Base-by-base conservation (phyloP, 2,888 invertebrate genomes). In the Cantharis rufa region DNA sequence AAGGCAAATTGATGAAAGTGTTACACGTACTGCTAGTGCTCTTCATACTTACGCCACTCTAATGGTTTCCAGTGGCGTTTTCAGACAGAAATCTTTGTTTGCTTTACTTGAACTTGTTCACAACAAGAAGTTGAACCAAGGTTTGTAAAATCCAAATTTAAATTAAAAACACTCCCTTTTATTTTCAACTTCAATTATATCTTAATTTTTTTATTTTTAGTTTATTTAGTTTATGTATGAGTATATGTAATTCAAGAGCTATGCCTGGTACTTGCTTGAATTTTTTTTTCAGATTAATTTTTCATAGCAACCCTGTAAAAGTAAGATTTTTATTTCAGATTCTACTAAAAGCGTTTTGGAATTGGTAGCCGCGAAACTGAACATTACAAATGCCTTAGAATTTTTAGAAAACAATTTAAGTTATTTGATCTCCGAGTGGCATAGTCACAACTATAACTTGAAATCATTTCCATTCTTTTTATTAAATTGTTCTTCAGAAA, bases 11-110 rank as follows among this genome's bases (percentile, higher is more conserved):
- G 93, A 93, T 82, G 93, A 94, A 86, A 87, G 88, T 1, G 86
- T 88, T 0, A 92, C 91, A 78, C 88, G 92, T 83, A 90, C 91
- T 1, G 87, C 90, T 0, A 91, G 91, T 62, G 89, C 91, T 9
- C 86, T 93, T 15, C 91, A 92, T 70, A 89, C 89, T 28, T 89
- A 91, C 78, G 88, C 89, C 15, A 88, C 90, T 11, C 83, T 93
- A 4, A 90, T 91, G 24, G 88, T 90, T 61, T 87, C 89, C 2
- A 91, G 89, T 81, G 89, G 89, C 48, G 86, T 88, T 5, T 88
- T 90, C 81, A 87, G 91, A 63, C 90, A 90, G 79, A 89, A 88
- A 80, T 89, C 91, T 64, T 83, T 94, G 2, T 88, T 90, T 72
- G 86, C 88, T 61, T 84, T 93, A 15, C 84, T 93, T 15, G 86